These are phyloP conservation scores for Podarcis siculus DNA, from an alignment of 2,797 vertebrate genomes.

Conservation along the genomic window DNA sequence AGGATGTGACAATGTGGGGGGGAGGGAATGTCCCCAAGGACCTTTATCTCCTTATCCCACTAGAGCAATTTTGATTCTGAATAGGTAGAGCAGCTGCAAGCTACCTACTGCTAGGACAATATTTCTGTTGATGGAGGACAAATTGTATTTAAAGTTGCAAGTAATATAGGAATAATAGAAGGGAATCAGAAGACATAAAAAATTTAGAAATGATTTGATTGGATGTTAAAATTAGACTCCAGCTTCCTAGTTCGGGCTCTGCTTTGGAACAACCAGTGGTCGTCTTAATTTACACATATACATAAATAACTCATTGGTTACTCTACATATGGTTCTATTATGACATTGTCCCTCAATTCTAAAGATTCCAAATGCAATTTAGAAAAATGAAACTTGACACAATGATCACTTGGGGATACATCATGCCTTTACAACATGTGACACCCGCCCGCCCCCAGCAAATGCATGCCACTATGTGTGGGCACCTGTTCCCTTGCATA, in stretches of 20 bases:
- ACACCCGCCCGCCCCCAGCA: too few relatives aligned
- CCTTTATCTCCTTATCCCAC: conserved; percentile 7
- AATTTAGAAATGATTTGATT: neutral
- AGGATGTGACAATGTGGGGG: neutral
- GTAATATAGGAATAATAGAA: neutral
- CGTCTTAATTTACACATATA: neutral
- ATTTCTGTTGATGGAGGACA: neutral
- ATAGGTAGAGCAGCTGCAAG: neutral
- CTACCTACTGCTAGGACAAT: neutral
- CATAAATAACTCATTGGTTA: neutral
- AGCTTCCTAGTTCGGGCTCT: neutral
- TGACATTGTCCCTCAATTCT: neutral
- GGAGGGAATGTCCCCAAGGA: neutral
- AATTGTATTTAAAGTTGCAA: neutral
- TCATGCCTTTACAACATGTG: neutral
- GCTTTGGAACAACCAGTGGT: conserved; percentile 21
- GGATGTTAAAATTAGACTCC: neutral
- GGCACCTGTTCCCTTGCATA: neutral
- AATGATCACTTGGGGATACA: neutral
- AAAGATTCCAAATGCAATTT: neutral
- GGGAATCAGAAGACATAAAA: neutral
- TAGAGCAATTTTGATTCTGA: conserved; percentile 14
- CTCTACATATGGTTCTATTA: neutral
- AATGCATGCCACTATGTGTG: neutral
- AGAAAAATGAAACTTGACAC: neutral